Evolutionary conservation across 2,888 invertebrate species (phyloP).

Genomic region (Metopia argyrocephala): DNA sequence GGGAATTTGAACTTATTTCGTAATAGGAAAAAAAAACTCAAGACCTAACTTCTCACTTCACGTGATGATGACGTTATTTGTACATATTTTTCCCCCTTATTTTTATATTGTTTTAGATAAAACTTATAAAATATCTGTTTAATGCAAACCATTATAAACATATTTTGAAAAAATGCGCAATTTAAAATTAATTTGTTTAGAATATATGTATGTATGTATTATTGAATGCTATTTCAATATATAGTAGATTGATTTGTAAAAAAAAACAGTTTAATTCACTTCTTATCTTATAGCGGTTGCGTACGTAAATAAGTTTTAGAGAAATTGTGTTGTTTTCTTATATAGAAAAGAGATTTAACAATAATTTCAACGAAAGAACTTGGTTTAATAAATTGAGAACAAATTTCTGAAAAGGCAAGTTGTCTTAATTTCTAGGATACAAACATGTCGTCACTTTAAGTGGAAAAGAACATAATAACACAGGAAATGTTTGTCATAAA

Average conservation of each 20-base stretch:
- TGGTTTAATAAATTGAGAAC: no score
- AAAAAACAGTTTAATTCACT: not conserved
- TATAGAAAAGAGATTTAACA: no score
- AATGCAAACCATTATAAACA: not conserved
- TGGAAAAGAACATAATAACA: no score
- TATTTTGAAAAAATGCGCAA: conserved; percentile 15
- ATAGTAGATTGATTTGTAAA: not conserved
- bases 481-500: no score
- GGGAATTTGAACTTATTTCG: not conserved
- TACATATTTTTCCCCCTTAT: not conserved
- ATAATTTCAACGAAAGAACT: no score
- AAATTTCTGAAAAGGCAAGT: no score
- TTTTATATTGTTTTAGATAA: conserved; percentile 13
- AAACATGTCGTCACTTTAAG: no score
- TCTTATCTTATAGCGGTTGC: conserved; percentile 6
- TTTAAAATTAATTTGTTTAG: not conserved
- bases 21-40: not conserved
- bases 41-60: conserved; percentile 9
- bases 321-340: no score
- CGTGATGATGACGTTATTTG: conserved; percentile 21
- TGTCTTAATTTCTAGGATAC: no score
- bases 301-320: conserved; percentile 21
- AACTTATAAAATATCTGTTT: not conserved
- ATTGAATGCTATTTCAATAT: not conserved
- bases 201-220: not conserved